Percentiles rank a stretch among this genome's conserved stretches.
These are phyloP conservation scores for Callyntrura guangdongensis DNA, from an alignment of 2,888 invertebrate genomes.

Conservation along the genomic window DNA sequence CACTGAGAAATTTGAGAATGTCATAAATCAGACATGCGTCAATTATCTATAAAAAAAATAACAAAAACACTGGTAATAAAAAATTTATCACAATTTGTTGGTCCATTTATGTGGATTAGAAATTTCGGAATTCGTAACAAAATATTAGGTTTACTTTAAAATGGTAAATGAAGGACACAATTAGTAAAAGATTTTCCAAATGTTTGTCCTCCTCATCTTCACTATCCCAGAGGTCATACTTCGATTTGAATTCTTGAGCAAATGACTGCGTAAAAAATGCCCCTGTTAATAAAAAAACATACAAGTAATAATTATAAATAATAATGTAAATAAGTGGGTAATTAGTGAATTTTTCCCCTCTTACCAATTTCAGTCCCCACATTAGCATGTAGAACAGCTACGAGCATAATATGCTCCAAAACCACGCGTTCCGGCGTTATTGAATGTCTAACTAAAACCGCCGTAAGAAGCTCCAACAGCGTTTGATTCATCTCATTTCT, in stretches of 20 bases:
- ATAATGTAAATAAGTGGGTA: not conserved
- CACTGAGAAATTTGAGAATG: slow-evolving; percentile 90
- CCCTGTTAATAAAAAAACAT: slow-evolving; percentile 87
- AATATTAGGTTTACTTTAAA: too few relatives aligned
- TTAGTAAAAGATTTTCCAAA: slow-evolving; percentile 92
- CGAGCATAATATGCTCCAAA: slow-evolving; percentile 93
- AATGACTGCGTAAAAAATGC: slow-evolving; percentile 94
- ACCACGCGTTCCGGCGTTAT: slow-evolving; percentile 91
- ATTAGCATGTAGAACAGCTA: slow-evolving; percentile 95
- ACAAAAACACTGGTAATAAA: too few relatives aligned
- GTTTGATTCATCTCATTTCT: slow-evolving; percentile 94
- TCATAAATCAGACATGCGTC: slow-evolving; percentile 93
- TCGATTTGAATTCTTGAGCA: slow-evolving; percentile 86
- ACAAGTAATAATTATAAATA: slow-evolving; percentile 31
- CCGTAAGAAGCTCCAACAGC: slow-evolving; percentile 90
- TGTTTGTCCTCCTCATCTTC: slow-evolving; percentile 90
- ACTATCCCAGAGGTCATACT: slow-evolving; percentile 85
- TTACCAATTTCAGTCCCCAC: slow-evolving; percentile 96
- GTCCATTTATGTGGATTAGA: slow-evolving; percentile 35
- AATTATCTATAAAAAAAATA: slow-evolving; percentile 89
- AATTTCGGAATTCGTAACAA: too few relatives aligned
- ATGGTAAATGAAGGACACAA: slow-evolving; percentile 94
- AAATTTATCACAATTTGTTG: not conserved
- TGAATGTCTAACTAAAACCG: slow-evolving; percentile 89
- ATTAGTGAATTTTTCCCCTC: slow-evolving; percentile 82